A percentile compares a stretch with the other conserved stretches of the same genome.
Evolutionary conservation across 2,113 vertebrate species (phyloP).

Genomic region (Mobula hypostoma): DNA sequence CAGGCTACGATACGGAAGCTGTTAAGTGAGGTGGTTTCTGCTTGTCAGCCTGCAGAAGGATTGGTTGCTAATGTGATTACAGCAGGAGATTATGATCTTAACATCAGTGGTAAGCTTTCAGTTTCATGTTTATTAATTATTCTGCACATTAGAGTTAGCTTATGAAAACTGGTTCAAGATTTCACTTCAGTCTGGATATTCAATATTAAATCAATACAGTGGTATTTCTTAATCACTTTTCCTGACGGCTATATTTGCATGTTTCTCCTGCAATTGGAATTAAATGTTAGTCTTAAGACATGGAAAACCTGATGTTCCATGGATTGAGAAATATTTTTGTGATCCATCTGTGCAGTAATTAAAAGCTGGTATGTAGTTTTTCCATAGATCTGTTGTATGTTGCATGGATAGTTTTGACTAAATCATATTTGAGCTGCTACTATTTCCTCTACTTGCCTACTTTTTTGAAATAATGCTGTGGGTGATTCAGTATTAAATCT

Average conservation of each 20-base stretch:
- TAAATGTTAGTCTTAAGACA: background rate
- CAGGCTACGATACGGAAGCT: conserved; percentile 60
- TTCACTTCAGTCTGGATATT: background rate
- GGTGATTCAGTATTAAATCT: background rate
- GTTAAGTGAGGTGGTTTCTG: conserved; percentile 76
- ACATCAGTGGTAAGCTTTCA: conserved; percentile 78
- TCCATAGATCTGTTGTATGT: background rate
- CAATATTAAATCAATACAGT: background rate
- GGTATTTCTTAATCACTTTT: background rate
- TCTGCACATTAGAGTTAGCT: background rate
- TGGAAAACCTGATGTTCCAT: background rate
- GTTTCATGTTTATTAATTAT: conserved; percentile 20
- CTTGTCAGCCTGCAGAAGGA: conserved; percentile 83
- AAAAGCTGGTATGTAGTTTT: background rate
- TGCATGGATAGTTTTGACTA: background rate
- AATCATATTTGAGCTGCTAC: background rate
- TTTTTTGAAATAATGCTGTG: background rate
- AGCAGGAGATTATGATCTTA: conserved; percentile 90
- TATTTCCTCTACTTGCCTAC: background rate
- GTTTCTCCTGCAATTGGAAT: background rate
- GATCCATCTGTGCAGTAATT: background rate
- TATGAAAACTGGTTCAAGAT: background rate
- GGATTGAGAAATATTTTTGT: background rate
- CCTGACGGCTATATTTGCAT: background rate
- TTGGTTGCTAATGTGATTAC: conserved; percentile 75